phyloP scores from a whole-genome alignment of 2,113 vertebrate species.

The Romanogobio albipinnatus region DNA sequence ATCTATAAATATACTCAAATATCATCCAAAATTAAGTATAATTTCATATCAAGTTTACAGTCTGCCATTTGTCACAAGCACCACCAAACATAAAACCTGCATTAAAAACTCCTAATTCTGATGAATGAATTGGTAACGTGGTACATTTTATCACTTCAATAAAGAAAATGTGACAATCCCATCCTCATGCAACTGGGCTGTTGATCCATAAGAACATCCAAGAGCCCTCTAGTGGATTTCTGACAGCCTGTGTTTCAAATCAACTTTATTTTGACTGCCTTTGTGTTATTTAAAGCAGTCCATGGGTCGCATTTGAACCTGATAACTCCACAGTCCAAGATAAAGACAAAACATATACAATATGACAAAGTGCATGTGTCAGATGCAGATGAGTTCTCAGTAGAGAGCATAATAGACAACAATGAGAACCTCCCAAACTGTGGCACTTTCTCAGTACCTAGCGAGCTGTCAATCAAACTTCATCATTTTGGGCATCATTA shows the following conservation, averaged over 20 bases:
- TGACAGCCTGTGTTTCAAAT: neutral
- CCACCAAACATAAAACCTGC: neutral
- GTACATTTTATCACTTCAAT: neutral
- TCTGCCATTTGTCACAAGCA: neutral
- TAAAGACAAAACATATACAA: neutral
- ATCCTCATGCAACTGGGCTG: neutral
- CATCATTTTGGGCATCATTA: neutral
- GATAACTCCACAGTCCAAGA: neutral
- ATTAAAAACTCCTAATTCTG: neutral
- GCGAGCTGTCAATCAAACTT: neutral
- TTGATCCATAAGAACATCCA: neutral
- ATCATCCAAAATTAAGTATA: neutral
- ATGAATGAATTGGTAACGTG: neutral
- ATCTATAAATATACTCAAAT: neutral
- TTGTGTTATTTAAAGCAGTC: neutral
- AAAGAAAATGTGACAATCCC: neutral
- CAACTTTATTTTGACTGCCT: constrained; percentile 5
- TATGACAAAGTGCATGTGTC: neutral
- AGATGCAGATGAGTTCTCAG: neutral
- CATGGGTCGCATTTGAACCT: neutral
- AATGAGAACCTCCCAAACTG: neutral
- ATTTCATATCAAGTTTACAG: neutral
- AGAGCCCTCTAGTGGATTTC: constrained; percentile 32
- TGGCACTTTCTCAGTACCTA: neutral
- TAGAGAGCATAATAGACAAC: neutral